Evolutionary conservation across 2,113 vertebrate species (phyloP).

Genomic region (Pandion haliaetus): DNA sequence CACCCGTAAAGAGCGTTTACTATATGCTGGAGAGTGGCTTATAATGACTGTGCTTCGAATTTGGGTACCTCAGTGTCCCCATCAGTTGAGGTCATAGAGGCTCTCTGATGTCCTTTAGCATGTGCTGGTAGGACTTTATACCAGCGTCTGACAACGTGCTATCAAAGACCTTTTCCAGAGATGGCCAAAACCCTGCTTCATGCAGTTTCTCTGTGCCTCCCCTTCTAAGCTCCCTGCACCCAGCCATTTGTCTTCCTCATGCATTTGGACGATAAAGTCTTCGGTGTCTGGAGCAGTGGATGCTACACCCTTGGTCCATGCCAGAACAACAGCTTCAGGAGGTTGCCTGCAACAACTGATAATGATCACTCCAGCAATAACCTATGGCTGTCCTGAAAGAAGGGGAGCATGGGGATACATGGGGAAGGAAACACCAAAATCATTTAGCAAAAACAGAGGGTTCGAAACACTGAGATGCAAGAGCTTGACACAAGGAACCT

Average conservation of each 20-base stretch:
- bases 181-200: background rate
- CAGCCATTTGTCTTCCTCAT: background rate
- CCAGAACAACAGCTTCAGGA: accelerated
- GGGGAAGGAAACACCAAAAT: background rate
- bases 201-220: background rate
- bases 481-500: background rate
- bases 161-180: background rate
- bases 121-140: background rate
- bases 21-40: background rate
- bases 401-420: background rate
- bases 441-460: background rate
- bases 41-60: background rate
- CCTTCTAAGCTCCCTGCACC: background rate
- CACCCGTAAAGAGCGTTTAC: background rate
- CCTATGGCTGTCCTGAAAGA: background rate
- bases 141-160: accelerated
- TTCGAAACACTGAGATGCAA: background rate
- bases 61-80: background rate
- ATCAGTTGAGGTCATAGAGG: too few relatives aligned
- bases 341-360: accelerated
- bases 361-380: background rate
- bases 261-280: background rate
- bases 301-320: background rate
- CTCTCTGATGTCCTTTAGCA: background rate
- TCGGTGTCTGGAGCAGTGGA: background rate